Evolutionary conservation across 1,140 invertebrate species (phyloP).

Genomic region (Gryon sp.): DNA sequence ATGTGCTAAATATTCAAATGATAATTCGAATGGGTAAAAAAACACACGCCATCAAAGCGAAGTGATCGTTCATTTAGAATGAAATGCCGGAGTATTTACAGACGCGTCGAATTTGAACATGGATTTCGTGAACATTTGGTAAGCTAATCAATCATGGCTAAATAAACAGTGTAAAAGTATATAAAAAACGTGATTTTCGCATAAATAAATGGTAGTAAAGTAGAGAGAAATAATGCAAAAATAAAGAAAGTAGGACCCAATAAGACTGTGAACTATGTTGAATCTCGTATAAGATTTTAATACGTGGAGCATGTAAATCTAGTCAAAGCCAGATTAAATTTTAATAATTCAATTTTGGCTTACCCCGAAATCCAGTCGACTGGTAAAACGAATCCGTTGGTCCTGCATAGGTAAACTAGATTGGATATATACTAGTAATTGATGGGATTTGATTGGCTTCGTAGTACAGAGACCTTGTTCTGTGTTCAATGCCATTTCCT

Average conservation of each 20-base stretch:
- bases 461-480: conserved; percentile 12
- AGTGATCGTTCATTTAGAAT: conserved; percentile 42
- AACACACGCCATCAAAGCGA: neutral
- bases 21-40: conserved; percentile 19
- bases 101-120: conserved; percentile 37
- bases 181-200: conserved; percentile 16
- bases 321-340: conserved; percentile 75
- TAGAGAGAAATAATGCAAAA: conserved; percentile 12
- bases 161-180: conserved; percentile 44
- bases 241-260: conserved; percentile 20
- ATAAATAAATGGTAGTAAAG: conserved; percentile 49
- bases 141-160: conserved; percentile 48
- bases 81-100: conserved; percentile 27
- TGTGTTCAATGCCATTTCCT: conserved; percentile 41
- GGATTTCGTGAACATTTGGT: conserved; percentile 34
- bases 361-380: conserved; percentile 62
- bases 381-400: conserved; percentile 70
- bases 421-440: conserved; percentile 72
- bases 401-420: conserved; percentile 69
- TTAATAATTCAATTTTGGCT: conserved; percentile 77
- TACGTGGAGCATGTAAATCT: conserved; percentile 59
- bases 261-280: conserved; percentile 30
- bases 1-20: conserved; percentile 36
- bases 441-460: conserved; percentile 72
- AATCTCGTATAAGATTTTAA: conserved; percentile 34